Percentiles rank a stretch among this genome's conserved stretches.
phyloP scores from a whole-genome alignment of 2,888 invertebrate species.

The Eilema griseolum region DNA sequence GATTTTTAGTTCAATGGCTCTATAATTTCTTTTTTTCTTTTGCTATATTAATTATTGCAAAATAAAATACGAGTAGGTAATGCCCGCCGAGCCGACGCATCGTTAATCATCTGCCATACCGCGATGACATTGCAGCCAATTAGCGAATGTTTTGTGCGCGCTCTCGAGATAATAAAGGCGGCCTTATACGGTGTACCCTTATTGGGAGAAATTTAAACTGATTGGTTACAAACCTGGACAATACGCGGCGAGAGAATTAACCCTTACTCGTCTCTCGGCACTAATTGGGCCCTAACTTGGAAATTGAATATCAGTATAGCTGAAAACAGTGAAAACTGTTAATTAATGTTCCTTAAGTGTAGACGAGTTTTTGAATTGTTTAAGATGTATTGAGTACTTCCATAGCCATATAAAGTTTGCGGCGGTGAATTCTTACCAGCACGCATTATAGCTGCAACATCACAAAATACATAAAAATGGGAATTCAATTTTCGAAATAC shows the following conservation, averaged over 20 bases:
- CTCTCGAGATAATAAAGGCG: conserved; percentile 65
- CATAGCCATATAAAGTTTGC: neutral
- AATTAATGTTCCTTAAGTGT: conserved; percentile 42
- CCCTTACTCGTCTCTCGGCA: conserved; percentile 61
- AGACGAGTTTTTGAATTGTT: conserved; percentile 28
- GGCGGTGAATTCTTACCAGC: neutral
- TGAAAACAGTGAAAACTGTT: conserved; percentile 52
- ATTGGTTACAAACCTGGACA: conserved; percentile 78
- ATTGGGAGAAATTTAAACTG: conserved; percentile 81
- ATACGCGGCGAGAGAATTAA: conserved; percentile 72
- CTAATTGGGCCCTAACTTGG: conserved; percentile 82
- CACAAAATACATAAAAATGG: too few species aligned
- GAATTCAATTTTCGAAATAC: too few species aligned
- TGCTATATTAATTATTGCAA: conserved; percentile 24
- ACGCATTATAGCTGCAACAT: too few species aligned
- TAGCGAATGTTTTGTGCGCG: conserved; percentile 71
- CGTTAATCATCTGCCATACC: conserved; percentile 67
- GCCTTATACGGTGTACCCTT: conserved; percentile 72
- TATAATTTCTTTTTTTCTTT: neutral
- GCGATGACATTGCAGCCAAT: conserved; percentile 78
- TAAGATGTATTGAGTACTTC: neutral
- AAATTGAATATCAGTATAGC: conserved; percentile 53
- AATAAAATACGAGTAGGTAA: conserved; percentile 26
- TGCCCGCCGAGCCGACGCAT: conserved; percentile 24
- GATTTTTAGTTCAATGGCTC: neutral